These are phyloP conservation scores for Periophthalmus modestus DNA, from an alignment of 2,113 vertebrate genomes.

Conservation along the genomic window DNA sequence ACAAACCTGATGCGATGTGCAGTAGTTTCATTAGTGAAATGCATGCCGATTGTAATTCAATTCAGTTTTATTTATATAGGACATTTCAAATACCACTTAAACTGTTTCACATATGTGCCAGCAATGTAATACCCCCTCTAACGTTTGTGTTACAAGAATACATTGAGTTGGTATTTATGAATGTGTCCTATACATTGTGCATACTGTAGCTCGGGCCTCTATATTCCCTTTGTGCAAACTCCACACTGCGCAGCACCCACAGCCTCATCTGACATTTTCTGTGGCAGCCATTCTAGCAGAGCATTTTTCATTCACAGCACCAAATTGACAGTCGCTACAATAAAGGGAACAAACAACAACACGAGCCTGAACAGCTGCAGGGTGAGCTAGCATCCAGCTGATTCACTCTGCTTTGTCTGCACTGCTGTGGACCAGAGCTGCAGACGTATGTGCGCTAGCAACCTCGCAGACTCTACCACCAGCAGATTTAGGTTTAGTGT, in stretches of 20 bases:
- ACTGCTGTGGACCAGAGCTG: constrained; percentile 30
- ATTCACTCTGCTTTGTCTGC: constrained; percentile 23
- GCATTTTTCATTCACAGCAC: constrained; percentile 25
- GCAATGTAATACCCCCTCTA: no score
- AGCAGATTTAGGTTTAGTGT: constrained; percentile 40
- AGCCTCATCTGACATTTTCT: constrained; percentile 10
- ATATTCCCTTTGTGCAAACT: not conserved
- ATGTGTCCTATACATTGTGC: not conserved
- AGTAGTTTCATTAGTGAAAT: no score
- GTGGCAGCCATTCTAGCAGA: constrained; percentile 3
- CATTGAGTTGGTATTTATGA: not conserved
- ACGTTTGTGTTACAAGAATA: not conserved
- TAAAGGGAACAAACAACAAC: constrained; percentile 16
- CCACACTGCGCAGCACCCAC: not conserved
- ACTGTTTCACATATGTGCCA: no score
- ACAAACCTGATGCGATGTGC: no score
- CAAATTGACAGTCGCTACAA: constrained; percentile 18
- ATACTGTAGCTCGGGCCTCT: not conserved
- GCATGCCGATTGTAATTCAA: no score
- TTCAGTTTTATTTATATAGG: no score
- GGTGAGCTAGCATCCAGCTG: constrained; percentile 19
- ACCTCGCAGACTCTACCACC: constrained; percentile 35
- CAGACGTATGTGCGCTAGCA: constrained; percentile 39
- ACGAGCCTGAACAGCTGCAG: constrained; percentile 37
- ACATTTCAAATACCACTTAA: no score